Base-by-base conservation (phyloP, 2,888 invertebrate genomes). In the Microctonus hyperodae region DNA sequence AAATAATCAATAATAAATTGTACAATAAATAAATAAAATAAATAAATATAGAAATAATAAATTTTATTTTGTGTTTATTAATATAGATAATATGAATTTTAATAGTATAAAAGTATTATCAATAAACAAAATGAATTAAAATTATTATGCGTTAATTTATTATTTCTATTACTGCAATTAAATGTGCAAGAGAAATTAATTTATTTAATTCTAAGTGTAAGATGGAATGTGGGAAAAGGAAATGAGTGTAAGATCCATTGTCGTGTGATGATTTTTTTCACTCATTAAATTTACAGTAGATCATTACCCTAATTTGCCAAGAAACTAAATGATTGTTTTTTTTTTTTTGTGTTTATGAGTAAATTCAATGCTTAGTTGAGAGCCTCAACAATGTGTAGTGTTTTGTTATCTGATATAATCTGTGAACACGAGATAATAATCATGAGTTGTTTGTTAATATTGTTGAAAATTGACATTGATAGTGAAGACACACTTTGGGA, bases 361-460 rank as follows among this genome's bases (percentile, higher is more conserved):
- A 64, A 22, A 25, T 60, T 51, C 55, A 23, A 51, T 28, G 33
- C 37, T 37, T 13, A 25, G 33, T 11, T 16, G 37, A 48, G 10
- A 10, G 33, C 35, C n/a, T 37, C 69, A 53, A 73, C 72, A 72
- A 73, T 72, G 69, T 63, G 40, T 23, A 60, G 40, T 23, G 22
- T 6, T 58, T 35, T 35, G 53, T 25, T 23, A 13, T 23, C 53
- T n/a, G 53, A 28, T 53, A n/a, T n/a, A 16, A 22, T 53, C 44
- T 44, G n/a, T 44, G 16, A 44, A 16, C 44, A 6, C 3, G 9
- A 16, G 7, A 28, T 28, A 28, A 5, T 28, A 28, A 28, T 28
- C 28, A 3, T 28, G 7, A 28, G 28, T 28, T 3, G 11, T 37
- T 7, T 11, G 37, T 10, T 44, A 44, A 16, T 13, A 13, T 13